These are phyloP conservation scores for Spheniscus humboldti DNA, from an alignment of 2,797 vertebrate species.

Conservation along the genomic window DNA sequence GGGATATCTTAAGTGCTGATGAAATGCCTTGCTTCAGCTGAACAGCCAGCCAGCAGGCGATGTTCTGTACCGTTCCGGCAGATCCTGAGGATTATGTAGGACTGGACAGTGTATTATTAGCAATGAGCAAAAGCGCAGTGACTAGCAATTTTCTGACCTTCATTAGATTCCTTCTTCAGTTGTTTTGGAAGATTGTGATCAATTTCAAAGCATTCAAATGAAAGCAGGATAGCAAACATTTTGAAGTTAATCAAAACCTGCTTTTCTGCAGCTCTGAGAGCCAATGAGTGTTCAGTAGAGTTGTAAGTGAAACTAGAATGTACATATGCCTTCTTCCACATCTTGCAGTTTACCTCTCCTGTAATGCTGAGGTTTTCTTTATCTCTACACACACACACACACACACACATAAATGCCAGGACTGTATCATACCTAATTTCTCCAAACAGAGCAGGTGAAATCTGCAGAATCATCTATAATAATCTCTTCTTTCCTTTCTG, in stretches of 20 bases:
- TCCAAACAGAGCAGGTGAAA: neutral
- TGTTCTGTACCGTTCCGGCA: neutral
- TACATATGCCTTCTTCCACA: neutral
- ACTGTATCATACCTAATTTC: neutral
- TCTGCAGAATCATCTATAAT: neutral
- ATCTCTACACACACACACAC: neutral
- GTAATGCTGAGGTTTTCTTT: neutral
- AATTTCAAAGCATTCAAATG: neutral
- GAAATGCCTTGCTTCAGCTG: neutral
- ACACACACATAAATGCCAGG: neutral
- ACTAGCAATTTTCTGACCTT: neutral
- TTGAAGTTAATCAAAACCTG: neutral
- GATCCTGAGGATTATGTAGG: neutral
- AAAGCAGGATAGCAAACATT: neutral
- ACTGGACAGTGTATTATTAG: neutral
- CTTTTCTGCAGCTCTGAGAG: neutral
- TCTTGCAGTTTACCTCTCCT: neutral
- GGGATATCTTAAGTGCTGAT: neutral
- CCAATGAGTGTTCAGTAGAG: neutral
- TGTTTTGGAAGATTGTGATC: neutral
- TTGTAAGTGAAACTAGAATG: neutral
- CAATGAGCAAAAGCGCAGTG: neutral
- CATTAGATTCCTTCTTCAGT: neutral
- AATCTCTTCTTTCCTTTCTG: neutral
- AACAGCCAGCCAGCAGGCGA: neutral